Evolutionary conservation across 1,140 invertebrate genomes (phyloP).

Genomic region (Ceratina australensis): DNA sequence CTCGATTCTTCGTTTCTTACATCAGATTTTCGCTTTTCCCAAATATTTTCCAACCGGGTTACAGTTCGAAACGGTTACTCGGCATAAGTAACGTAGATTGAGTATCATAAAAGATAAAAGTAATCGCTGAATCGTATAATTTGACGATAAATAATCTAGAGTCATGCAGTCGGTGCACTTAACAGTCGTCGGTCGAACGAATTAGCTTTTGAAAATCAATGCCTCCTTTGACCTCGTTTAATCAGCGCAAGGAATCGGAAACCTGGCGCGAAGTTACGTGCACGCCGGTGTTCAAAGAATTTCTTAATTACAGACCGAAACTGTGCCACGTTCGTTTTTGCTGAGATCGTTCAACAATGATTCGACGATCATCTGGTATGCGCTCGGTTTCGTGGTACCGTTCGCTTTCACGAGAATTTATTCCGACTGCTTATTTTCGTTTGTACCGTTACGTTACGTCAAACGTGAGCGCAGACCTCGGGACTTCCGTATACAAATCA

Average conservation of each 20-base stretch:
- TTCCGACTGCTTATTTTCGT: constrained; percentile 29
- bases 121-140: no score
- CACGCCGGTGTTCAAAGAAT: background rate
- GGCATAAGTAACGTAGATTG: no score
- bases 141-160: no score
- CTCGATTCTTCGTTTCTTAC: no score
- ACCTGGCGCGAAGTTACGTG: background rate
- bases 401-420: constrained; percentile 23
- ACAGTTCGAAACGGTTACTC: no score
- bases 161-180: no score
- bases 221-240: background rate
- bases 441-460: constrained; percentile 24
- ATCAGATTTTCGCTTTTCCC: no score
- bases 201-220: background rate
- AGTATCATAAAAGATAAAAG: no score
- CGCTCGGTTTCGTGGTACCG: background rate
- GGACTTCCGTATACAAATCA: background rate
- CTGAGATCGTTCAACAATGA: background rate
- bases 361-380: background rate
- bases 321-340: background rate
- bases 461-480: background rate
- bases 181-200: no score
- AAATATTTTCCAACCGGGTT: no score
- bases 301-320: background rate
- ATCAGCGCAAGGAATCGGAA: background rate